Evolutionary conservation across 1,140 invertebrate species (phyloP).

Genomic region (Portunus trituberculatus): DNA sequence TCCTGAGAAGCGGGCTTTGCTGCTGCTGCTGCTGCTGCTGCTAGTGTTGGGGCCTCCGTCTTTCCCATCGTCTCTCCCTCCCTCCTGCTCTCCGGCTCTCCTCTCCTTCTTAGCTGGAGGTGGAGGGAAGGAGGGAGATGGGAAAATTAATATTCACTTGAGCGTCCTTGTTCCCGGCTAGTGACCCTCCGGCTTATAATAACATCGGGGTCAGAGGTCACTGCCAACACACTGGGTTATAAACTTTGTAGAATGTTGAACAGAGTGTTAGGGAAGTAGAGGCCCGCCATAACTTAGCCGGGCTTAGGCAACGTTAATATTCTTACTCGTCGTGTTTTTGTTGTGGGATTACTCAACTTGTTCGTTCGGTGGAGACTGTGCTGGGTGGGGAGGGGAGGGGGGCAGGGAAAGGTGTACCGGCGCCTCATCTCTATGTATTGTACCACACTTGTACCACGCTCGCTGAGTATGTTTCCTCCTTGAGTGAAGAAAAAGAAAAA

Average conservation of each 20-base stretch:
- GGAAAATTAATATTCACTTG: slow-evolving; percentile 23
- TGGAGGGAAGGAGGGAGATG: neutral
- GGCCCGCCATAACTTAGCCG: neutral
- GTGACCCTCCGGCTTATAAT: slow-evolving; percentile 18
- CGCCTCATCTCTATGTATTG: no score
- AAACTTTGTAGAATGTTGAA: neutral
- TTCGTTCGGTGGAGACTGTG: neutral
- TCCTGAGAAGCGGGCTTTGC: neutral
- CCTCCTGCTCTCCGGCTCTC: neutral
- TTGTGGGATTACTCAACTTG: slow-evolving; percentile 12
- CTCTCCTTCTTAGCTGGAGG: neutral
- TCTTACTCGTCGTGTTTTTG: slow-evolving; percentile 10
- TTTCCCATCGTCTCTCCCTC: neutral
- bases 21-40: neutral
- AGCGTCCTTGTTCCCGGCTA: slow-evolving; percentile 7
- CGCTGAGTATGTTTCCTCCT: no score
- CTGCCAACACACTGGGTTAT: slow-evolving; percentile 17
- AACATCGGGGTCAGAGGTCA: neutral
- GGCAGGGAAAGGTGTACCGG: no score
- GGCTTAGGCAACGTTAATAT: slow-evolving; percentile 21
- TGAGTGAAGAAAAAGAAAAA: no score
- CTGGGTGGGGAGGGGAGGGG: neutral
- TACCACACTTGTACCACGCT: no score
- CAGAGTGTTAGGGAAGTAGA: neutral
- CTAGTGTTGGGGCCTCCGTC: neutral